Conservation (phyloP, 2,797 vertebrate species). For the Psittacula echo region DNA sequence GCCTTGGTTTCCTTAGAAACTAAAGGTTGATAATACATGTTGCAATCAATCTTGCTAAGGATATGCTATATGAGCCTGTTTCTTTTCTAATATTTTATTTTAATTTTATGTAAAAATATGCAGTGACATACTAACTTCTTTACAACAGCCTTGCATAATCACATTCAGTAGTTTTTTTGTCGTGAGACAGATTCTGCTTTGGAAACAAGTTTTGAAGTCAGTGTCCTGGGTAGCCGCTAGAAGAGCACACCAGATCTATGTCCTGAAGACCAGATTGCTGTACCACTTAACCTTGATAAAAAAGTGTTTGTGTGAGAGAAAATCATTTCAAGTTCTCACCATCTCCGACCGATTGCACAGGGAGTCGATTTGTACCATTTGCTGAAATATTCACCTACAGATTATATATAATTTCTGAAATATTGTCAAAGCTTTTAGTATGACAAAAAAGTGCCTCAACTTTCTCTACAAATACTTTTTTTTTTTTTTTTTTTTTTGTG, state of each 20-base stretch:
- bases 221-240: neutral
- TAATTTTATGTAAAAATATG: constrained; percentile 37
- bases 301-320: neutral
- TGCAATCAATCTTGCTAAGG: constrained; percentile 6
- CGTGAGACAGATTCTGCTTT: neutral
- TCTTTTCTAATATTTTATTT: neutral
- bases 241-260: neutral
- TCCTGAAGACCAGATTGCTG: neutral
- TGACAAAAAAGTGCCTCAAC: constrained; percentile 6
- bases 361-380: neutral
- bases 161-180: neutral
- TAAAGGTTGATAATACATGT: neutral
- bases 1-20: neutral
- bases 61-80: neutral
- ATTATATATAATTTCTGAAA: constrained; percentile 19
- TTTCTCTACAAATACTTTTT: neutral
- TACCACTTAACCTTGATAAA: neutral
- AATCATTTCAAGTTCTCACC: neutral
- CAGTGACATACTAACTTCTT: neutral
- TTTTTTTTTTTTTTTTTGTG: neutral
- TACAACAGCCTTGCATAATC: neutral
- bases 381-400: neutral
- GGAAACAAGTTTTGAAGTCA: neutral
- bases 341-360: neutral
- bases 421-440: constrained; percentile 25